Conservation (phyloP, 2,888 invertebrate genomes). For the Cepaea hortensis region DNA sequence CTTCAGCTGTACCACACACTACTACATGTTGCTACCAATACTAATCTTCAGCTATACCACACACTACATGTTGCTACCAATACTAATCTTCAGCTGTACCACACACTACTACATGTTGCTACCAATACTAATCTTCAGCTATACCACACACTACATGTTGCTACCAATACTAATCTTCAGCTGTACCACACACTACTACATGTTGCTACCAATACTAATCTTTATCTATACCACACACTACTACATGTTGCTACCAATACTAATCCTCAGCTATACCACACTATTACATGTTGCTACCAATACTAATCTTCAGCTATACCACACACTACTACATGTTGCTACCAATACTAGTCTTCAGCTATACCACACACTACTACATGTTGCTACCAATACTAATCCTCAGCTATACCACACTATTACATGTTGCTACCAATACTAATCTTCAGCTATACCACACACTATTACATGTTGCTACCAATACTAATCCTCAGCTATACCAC, state of each 20-base stretch:
- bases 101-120: conserved; percentile 26
- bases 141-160: too few species aligned
- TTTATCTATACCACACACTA: too few species aligned
- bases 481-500: conserved; percentile 60
- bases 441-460: conserved; percentile 49
- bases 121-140: conserved; percentile 69
- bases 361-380: not conserved
- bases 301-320: conserved; percentile 66
- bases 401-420: conserved; percentile 43
- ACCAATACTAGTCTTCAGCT: conserved; percentile 59
- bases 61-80: too few species aligned
- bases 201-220: conserved; percentile 65
- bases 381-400: conserved; percentile 66
- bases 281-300: conserved; percentile 58
- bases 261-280: conserved; percentile 16
- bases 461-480: conserved; percentile 58
- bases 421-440: conserved; percentile 65
- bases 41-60: conserved; percentile 68
- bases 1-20: not conserved
- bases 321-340: too few species aligned
- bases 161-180: conserved; percentile 60
- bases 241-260: conserved; percentile 68
- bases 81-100: conserved; percentile 44
- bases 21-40: conserved; percentile 59
- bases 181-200: not conserved